A percentile compares a stretch with the other conserved stretches of the same genome.
Evolutionary conservation across 2,888 invertebrate species (phyloP).

Genomic region (Drosophila mayaguana): DNA sequence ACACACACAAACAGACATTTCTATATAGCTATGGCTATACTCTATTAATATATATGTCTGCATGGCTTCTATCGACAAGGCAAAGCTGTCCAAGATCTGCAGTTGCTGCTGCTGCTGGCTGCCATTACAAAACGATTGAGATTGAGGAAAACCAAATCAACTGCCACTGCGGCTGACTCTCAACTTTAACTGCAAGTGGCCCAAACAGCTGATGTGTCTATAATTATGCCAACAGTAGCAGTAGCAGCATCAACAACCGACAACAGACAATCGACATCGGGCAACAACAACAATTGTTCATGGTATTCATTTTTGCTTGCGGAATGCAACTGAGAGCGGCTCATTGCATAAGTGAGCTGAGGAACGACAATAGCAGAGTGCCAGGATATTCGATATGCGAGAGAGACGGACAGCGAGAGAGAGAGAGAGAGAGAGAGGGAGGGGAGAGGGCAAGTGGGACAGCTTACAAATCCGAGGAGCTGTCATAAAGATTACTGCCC

Average conservation of each 20-base stretch:
- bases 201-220: constrained; percentile 77
- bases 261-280: constrained; percentile 15
- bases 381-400: constrained; percentile 71
- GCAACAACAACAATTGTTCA: constrained; percentile 45
- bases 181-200: constrained; percentile 49
- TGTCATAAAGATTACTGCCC: constrained; percentile 73
- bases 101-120: constrained; percentile 25
- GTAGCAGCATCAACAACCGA: constrained; percentile 6
- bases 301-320: constrained; percentile 45
- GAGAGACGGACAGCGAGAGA: not conserved
- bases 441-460: not conserved
- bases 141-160: constrained; percentile 71
- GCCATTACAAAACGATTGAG: constrained; percentile 79
- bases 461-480: constrained; percentile 56
- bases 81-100: constrained; percentile 17
- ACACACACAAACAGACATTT: too few species aligned
- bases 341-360: constrained; percentile 47
- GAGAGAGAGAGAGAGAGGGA: not conserved
- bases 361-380: constrained; percentile 22
- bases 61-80: constrained; percentile 21
- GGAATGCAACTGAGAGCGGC: constrained; percentile 52
- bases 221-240: constrained; percentile 65
- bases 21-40: too few species aligned
- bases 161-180: constrained; percentile 27
- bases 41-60: not conserved